Conservation (phyloP, 2,888 invertebrate genomes). For the Tupiocoris notatus region DNA sequence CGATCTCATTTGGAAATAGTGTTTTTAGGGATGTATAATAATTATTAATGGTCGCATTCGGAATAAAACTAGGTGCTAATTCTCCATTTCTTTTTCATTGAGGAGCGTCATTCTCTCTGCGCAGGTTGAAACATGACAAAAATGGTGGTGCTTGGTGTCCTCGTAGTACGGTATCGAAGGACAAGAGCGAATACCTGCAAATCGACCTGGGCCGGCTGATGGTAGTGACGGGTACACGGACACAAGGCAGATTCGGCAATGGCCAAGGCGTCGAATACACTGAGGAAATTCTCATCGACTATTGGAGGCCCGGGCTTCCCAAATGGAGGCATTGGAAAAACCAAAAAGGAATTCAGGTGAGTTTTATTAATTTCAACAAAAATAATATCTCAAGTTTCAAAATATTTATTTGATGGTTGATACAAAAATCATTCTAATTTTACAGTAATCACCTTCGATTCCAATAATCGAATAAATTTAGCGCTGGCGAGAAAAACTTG, state of each 20-base stretch:
- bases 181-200: conserved; percentile 78
- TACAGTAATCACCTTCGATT: too few relatives aligned
- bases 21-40: too few relatives aligned
- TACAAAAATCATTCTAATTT: too few relatives aligned
- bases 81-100: too few relatives aligned
- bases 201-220: conserved; percentile 71
- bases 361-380: too few relatives aligned
- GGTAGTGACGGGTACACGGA: conserved; percentile 78
- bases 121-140: conserved; percentile 77
- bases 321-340: conserved; percentile 79
- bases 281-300: conserved; percentile 78
- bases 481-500: too few relatives aligned
- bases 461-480: too few relatives aligned
- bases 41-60: too few relatives aligned
- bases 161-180: conserved; percentile 70
- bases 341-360: conserved; percentile 72
- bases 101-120: conserved; percentile 44
- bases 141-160: conserved; percentile 94
- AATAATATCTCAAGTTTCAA: too few relatives aligned
- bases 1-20: too few relatives aligned
- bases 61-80: too few relatives aligned
- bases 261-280: conserved; percentile 86
- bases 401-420: too few relatives aligned
- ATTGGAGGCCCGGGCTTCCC: conserved; percentile 67
- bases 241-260: conserved; percentile 87